Conservation (phyloP, 30 jellyfish, hydroid and myxozoan genomes). For the Clytia hemisphaerica region DNA sequence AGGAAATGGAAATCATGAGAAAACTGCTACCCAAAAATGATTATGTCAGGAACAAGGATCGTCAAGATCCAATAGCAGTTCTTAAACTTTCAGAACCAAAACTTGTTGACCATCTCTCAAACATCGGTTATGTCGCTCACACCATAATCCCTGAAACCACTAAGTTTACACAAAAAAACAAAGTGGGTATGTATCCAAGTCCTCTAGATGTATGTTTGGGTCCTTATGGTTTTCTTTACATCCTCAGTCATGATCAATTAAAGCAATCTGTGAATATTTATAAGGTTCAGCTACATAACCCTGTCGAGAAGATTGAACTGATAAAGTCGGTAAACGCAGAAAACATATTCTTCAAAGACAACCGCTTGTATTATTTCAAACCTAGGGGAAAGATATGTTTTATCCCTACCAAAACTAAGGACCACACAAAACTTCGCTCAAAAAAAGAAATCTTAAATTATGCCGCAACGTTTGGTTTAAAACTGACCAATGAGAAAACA, state of each 20-base stretch:
- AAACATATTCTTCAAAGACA: no score
- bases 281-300: constrained; percentile 23
- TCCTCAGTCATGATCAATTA: constrained; percentile 8
- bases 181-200: constrained; percentile 28
- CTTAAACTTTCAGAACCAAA: constrained; percentile 10
- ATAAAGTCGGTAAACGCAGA: no score
- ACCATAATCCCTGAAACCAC: constrained; percentile 28
- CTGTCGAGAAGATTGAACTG: constrained; percentile 32
- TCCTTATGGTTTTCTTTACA: constrained; percentile 6
- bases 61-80: constrained; percentile 32
- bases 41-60: no score
- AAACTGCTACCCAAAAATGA: no score
- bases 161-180: constrained; percentile 11
- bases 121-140: constrained; percentile 23
- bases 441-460: no score
- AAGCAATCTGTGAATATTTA: constrained; percentile 6
- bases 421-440: no score
- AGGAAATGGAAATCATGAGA: no score
- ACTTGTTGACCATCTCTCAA: constrained; percentile 13
- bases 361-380: no score
- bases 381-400: no score
- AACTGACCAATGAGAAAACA: no score
- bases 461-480: no score
- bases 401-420: no score
- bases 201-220: constrained; percentile 13